phyloP scores from a whole-genome alignment of 2,888 invertebrate genomes.

The Microctonus aethiopoides region DNA sequence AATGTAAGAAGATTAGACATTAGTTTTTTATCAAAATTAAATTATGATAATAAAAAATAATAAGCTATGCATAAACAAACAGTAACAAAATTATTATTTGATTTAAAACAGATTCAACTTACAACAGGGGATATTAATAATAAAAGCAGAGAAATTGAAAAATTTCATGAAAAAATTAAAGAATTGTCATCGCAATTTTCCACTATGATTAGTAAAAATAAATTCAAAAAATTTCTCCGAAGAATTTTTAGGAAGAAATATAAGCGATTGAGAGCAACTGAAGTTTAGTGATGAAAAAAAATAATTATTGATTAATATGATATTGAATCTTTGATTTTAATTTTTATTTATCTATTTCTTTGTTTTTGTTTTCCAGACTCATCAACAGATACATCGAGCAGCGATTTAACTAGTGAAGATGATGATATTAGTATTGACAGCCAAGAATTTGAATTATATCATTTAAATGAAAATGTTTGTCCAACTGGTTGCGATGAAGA shows the following conservation, averaged over 20 bases:
- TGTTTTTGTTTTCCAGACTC: neutral
- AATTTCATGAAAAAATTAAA: conserved; percentile 68
- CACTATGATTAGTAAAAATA: conserved; percentile 75
- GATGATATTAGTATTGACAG: conserved; percentile 69
- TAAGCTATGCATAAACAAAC: neutral
- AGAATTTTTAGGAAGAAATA: conserved; percentile 88
- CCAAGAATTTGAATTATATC: conserved; percentile 74
- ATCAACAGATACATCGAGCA: conserved; percentile 44
- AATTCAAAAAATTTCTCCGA: conserved; percentile 81
- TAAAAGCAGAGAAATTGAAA: conserved; percentile 66
- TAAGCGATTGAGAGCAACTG: conserved; percentile 75
- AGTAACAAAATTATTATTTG: neutral
- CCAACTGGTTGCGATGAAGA: conserved; percentile 78
- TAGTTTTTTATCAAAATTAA: neutral
- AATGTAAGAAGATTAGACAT: conserved; percentile 44
- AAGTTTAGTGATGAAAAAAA: conserved; percentile 67
- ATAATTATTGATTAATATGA: conserved; percentile 19
- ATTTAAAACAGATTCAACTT: conserved; percentile 45
- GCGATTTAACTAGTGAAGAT: neutral
- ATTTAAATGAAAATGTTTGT: conserved; percentile 78
- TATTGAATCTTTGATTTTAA: neutral
- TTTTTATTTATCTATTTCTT: neutral
- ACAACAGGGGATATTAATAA: conserved; percentile 66
- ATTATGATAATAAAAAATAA: neutral
- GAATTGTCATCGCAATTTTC: conserved; percentile 71